Evolutionary conservation across 2,797 vertebrate genomes (phyloP).

Genomic region (Paratrypauchen microcephalus): DNA sequence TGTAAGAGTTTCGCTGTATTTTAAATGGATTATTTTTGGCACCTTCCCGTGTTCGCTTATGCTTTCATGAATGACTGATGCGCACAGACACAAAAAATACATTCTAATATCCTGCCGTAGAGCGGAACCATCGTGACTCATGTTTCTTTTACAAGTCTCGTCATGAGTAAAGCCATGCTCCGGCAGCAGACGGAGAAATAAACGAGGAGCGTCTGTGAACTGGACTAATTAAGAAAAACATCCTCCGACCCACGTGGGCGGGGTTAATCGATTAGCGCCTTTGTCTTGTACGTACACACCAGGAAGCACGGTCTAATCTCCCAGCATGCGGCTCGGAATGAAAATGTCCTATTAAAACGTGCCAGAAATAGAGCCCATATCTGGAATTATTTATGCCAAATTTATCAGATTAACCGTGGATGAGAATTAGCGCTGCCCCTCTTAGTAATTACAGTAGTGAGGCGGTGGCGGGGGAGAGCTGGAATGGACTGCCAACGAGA

Average conservation of each 20-base stretch:
- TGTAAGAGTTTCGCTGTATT: too few species aligned
- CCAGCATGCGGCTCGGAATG: constrained; percentile 49
- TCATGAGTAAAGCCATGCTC: constrained; percentile 58
- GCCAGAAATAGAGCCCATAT: constrained; percentile 43
- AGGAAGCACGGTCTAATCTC: constrained; percentile 41
- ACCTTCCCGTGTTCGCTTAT: neutral
- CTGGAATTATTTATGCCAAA: constrained; percentile 44
- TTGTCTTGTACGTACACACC: constrained; percentile 54
- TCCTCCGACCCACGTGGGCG: constrained; percentile 53
- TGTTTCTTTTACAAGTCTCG: constrained; percentile 41
- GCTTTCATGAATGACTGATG: constrained; percentile 4
- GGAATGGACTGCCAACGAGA: neutral
- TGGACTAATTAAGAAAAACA: constrained; percentile 65
- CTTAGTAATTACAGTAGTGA: constrained; percentile 5
- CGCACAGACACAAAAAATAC: constrained; percentile 3
- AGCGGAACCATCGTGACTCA: constrained; percentile 59
- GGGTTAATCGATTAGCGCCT: constrained; percentile 60
- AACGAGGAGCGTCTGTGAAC: constrained; percentile 58
- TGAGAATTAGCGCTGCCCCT: constrained; percentile 14
- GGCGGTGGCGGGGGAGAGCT: constrained; percentile 16
- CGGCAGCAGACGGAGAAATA: constrained; percentile 59
- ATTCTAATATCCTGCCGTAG: constrained; percentile 47
- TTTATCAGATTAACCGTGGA: constrained; percentile 30
- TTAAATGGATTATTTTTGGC: neutral
- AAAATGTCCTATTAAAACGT: constrained; percentile 50